phyloP scores from a whole-genome alignment of 2,888 invertebrate species.

The Tiliacea citrago region DNA sequence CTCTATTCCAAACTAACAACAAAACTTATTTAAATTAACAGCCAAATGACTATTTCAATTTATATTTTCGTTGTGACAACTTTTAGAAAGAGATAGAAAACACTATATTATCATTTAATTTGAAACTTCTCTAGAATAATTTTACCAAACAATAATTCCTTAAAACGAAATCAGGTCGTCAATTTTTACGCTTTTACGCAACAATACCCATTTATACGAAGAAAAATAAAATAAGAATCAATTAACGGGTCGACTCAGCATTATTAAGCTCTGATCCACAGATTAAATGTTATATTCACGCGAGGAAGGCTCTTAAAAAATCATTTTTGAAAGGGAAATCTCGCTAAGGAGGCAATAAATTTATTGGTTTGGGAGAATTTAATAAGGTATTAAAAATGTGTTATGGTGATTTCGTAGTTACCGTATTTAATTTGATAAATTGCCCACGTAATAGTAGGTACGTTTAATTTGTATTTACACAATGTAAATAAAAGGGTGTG shows the following conservation, averaged over 20 bases:
- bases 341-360: constrained; percentile 32
- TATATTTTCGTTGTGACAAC: no score
- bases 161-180: neutral
- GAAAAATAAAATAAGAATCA: constrained; percentile 33
- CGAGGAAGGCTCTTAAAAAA: constrained; percentile 33
- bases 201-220: constrained; percentile 3
- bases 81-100: neutral
- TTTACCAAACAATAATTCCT: neutral
- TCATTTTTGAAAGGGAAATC: constrained; percentile 33
- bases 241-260: constrained; percentile 52
- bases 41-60: no score
- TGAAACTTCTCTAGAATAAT: neutral
- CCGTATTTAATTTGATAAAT: constrained; percentile 20
- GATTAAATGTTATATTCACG: constrained; percentile 43
- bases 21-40: no score
- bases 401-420: constrained; percentile 24
- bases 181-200: neutral
- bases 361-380: constrained; percentile 44
- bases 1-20: no score
- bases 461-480: neutral
- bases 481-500: neutral
- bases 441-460: no score
- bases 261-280: constrained; percentile 33
- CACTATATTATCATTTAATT: no score
- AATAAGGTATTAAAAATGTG: constrained; percentile 36